Base-by-base conservation (phyloP, 2,797 vertebrate genomes). In the Hypotaenidia philippensis region DNA sequence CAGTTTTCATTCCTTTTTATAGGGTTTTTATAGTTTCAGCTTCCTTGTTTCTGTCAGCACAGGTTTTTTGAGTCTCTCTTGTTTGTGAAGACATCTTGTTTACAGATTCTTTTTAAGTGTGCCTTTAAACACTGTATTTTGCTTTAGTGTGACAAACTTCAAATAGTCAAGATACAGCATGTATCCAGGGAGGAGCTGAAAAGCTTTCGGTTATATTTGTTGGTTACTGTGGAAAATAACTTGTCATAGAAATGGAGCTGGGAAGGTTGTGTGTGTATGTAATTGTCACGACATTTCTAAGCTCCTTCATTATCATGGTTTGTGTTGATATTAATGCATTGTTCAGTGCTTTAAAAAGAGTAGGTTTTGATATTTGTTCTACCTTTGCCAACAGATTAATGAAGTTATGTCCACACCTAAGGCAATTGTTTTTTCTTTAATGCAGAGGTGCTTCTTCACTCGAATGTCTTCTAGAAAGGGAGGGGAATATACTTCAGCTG, bases 91-190 rank as follows among this genome's bases (percentile, higher is more conserved):
- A 41, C 3, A 3, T n/a, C 31, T 29, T 55, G 7, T 63, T 94
- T 89, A 92, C 83, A 41, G 41, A 85, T 95, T 70, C 41, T 91
- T 83, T 94, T 68, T 66, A 76, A 66, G 40, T 52, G 14, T 57
- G 38, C 55, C 44, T 70, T 32, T 50, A 50, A 66, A 82, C 52
- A 56, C 25, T 40, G 2, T 70, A 27, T 85, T 85, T 90, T 60
- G 15, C 22, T 83, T 74, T 52, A 65, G 11, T 56, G 1, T 71
- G 45, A 38, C 38, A 77, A 86, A 21, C 11, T 70, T 90, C 9
- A 55, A 83, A 59, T 86, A 63, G 34, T 44, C 5, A 52, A 71
- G 22, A 49, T 3, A 7, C 7, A 55, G 25, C 3, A 5, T 52
- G 25, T 45, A 38, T 80, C n/a, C 13, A 59, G 45, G 85, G 36